Conservation (phyloP, 2,113 vertebrate species). For the Scopus umbretta region DNA sequence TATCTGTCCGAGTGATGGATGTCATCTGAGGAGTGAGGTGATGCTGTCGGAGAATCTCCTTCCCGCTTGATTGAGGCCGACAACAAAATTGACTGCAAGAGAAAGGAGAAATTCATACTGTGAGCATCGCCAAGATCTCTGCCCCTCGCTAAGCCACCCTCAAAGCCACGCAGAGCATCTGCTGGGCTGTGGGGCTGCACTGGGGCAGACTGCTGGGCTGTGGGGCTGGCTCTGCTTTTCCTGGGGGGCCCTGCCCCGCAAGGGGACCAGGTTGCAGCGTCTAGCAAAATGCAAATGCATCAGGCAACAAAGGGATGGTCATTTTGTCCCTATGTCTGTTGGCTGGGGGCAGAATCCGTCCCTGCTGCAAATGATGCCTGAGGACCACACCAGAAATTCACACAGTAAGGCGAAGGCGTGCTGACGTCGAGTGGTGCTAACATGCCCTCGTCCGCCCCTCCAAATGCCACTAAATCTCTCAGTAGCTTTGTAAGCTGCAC, state of each 20-base stretch:
- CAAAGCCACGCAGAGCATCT: rapidly evolving
- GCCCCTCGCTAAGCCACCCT: neutral
- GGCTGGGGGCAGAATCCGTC: neutral
- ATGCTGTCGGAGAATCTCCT: constrained; percentile 96
- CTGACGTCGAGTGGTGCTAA: neutral
- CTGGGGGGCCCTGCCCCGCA: rapidly evolving
- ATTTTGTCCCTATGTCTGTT: neutral
- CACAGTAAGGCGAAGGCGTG: neutral
- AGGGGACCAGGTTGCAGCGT: neutral
- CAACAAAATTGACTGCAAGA: constrained; percentile 91
- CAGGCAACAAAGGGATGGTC: neutral
- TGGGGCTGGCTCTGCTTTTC: neutral
- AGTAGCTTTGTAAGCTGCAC: constrained; percentile 38
- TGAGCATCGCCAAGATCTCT: neutral
- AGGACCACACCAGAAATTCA: neutral
- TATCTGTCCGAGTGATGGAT: constrained; percentile 99
- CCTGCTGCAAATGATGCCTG: neutral
- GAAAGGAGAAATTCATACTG: constrained; percentile 52
- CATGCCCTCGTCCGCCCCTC: neutral
- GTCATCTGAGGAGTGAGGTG: constrained; percentile 95
- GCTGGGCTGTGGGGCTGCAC: neutral
- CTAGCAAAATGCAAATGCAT: neutral
- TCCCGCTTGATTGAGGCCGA: constrained; percentile 98
- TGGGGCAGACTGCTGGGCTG: neutral
- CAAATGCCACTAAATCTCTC: constrained; percentile 8